Base-by-base conservation (phyloP, 2,113 vertebrate species). In the Nanorana parkeri region DNA sequence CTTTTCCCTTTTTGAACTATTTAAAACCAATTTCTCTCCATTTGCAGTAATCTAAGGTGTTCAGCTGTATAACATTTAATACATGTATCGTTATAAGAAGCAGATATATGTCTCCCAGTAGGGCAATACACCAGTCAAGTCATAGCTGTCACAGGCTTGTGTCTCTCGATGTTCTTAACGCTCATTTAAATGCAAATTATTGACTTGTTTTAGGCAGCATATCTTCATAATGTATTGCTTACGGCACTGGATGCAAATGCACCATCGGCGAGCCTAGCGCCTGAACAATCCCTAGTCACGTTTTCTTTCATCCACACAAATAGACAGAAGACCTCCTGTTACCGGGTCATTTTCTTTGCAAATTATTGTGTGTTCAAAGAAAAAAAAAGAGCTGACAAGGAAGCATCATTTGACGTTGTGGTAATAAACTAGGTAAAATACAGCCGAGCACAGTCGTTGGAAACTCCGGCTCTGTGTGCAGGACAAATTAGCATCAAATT, bases 401-500 rank as follows among this genome's bases (percentile, higher is more conserved):
- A 47, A 5, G 19, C 8, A 16, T 36, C 55, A 65, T 66, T 66
- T 81, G 28, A 66, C 69, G 66, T 65, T 52, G 60, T 55, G 56
- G 47, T 28, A 75, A 82, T 67, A 52, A 55, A 65, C 69, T 51
- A 64, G 68, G 71, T 64, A 61, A 82, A 64, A 75, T 67, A 56
- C 69, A 67, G 69, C 61, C 54, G 13, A 26, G 23, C 20, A 23
- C 26, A 28, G 20, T 58, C 64, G 5, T 60, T 41, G 52, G 71
- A 83, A 81, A 68, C 36, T 68, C 52, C 23, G 17, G 72, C 52
- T 58, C 61, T 67, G 63, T 47, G 56, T 20, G 52, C 63, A 76
- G 71, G 51, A 83, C 71, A 83, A 83, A 83, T 83, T 83, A 76
- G 63, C 80, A 76, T 76, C 65, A 83, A 83, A 83, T 76, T 83